Evolutionary conservation across 2,113 vertebrate genomes (phyloP).

Genomic region (Cyprinodon variegatus): DNA sequence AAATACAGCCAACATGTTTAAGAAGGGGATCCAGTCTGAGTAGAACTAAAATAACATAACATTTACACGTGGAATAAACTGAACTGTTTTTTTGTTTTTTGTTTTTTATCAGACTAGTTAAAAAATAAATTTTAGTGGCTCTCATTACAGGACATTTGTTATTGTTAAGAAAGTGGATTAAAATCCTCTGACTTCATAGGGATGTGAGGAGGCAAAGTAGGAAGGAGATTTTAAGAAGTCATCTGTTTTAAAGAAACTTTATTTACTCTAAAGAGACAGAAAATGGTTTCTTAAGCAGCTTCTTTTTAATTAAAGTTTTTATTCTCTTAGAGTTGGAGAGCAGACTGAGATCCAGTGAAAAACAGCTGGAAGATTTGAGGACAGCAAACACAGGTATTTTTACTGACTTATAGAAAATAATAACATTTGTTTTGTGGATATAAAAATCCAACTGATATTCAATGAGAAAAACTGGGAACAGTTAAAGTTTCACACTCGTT

Average conservation of each 20-base stretch:
- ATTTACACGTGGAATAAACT: no score
- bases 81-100: neutral
- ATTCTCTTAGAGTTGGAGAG: neutral
- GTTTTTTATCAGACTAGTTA: no score
- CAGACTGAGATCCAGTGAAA: slow-evolving; percentile 2
- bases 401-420: neutral
- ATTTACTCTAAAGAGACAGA: neutral
- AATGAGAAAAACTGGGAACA: slow-evolving; percentile 19
- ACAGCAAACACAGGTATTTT: slow-evolving; percentile 1
- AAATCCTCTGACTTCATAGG: neutral
- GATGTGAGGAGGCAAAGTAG: neutral
- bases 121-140: neutral
- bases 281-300: neutral
- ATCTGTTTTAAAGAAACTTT: neutral
- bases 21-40: no score
- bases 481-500: neutral
- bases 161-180: neutral
- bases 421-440: slow-evolving; percentile 14
- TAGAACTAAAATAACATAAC: no score
- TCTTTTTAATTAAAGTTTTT: neutral
- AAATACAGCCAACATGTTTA: no score
- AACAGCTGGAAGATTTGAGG: slow-evolving; percentile 4
- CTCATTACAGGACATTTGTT: neutral
- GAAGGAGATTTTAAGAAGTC: neutral
- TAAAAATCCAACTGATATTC: slow-evolving; percentile 17